Evolutionary conservation across 2,113 vertebrate species (phyloP).

Genomic region (Furnarius figulus): DNA sequence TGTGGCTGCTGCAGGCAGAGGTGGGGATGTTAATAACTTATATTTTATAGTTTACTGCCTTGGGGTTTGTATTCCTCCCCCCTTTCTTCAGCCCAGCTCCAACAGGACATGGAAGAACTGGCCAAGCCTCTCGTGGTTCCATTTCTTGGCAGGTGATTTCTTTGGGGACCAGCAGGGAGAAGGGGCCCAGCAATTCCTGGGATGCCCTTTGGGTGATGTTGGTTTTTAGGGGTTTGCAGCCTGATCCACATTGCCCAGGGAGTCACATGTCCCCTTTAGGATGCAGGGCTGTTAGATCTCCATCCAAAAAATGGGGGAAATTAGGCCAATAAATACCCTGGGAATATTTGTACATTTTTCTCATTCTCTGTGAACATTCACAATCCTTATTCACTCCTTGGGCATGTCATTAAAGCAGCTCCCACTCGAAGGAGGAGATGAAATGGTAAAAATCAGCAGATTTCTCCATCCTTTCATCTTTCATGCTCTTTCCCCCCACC

Average conservation of each 20-base stretch:
- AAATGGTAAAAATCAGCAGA: not conserved
- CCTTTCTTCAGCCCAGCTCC: not conserved
- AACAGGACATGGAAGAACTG: slow-evolving; percentile 7
- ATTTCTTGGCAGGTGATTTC: slow-evolving; percentile 32
- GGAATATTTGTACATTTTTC: slow-evolving; percentile 8
- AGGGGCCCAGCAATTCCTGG: not conserved
- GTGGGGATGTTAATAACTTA: not conserved
- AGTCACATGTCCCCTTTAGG: not conserved
- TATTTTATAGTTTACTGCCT: not conserved
- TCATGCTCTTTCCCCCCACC: not conserved
- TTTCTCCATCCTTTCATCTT: not conserved
- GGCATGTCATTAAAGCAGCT: slow-evolving; percentile 7
- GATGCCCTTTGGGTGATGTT: not conserved
- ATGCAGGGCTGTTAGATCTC: not conserved
- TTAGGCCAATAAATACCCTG: slow-evolving; percentile 5
- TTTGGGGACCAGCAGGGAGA: not conserved
- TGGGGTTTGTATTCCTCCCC: fast-evolving
- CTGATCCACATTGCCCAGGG: not conserved
- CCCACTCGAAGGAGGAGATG: not conserved
- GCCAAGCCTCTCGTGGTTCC: slow-evolving; percentile 5
- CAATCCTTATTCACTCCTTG: not conserved
- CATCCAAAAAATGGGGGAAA: slow-evolving; percentile 25
- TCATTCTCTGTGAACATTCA: slow-evolving; percentile 23
- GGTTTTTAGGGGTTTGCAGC: not conserved
- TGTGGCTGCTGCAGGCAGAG: not conserved